Base-by-base conservation (phyloP, 2,888 invertebrate species). In the Microplitis deprimator region DNA sequence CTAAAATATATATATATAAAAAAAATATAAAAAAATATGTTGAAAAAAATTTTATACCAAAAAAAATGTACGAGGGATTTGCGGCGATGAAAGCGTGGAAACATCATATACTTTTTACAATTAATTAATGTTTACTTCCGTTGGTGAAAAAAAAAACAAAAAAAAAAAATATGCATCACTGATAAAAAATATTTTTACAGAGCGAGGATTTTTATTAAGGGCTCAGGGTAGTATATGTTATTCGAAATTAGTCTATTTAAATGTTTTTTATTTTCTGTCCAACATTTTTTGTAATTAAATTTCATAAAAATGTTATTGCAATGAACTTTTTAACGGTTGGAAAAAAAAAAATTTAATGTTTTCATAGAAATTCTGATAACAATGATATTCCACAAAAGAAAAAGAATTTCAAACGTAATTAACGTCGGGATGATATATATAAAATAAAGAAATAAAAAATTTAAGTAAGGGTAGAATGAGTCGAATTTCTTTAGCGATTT, bases 401-500 rank as follows among this genome's bases (percentile, higher is more conserved):
- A 29, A 29, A 3, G 2, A 29, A 29, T 29, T 29, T 29, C 29
- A 29, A 2, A 29, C 29, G 29, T 29, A 29, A 29, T 29, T 29
- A 29, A 29, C 29, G 29, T 29, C 29, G 29, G 29, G 29, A 4
- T 29, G 5, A 7, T 16, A 6, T 17, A 50, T 41, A 67, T 72
- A 69, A 50, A 50, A 50, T 50, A 50, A 13, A 6, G 13, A 4
- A 50, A 50, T 50, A 50, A 8, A 50, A 0, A 50, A 7, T 4
- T 13, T 67, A 67, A 13, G 38, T 67, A 20, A 38, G 67, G 38
- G 67, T n/a, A 67, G 67, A 67, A 20, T 13, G 10, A 50, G 50
- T 50, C 50, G 50, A 13, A 13, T 10, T 50, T 50, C 50, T 8
- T 50, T 50, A 50, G 65, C 79, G 78, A 81, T 84, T 84, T 82